Percentiles rank a stretch among this genome's conserved stretches.
phyloP scores from a whole-genome alignment of 2,113 vertebrate genomes.

The Epinephelus cyanopodus region DNA sequence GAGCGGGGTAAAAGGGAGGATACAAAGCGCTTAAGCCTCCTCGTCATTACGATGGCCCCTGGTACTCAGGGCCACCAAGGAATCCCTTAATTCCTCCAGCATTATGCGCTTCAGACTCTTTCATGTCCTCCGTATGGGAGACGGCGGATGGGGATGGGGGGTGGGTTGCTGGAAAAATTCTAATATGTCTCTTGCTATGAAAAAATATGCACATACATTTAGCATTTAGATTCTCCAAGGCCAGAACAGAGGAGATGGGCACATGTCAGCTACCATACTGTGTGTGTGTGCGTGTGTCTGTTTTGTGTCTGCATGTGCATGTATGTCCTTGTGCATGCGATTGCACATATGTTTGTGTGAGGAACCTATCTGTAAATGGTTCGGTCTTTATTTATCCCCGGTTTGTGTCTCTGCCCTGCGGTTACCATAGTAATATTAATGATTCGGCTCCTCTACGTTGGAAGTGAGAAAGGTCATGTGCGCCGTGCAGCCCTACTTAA shows the following conservation, averaged over 20 bases:
- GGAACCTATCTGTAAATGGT: conserved; percentile 89
- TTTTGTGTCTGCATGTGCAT: conserved; percentile 79
- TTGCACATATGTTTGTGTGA: conserved; percentile 81
- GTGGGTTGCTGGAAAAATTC: conserved; percentile 90
- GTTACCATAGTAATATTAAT: conserved; percentile 82
- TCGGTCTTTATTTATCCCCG: conserved; percentile 90
- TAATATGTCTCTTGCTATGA: conserved; percentile 94
- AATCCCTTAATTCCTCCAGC: conserved; percentile 95
- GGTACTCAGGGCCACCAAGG: conserved; percentile 91
- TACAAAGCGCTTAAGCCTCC: conserved; percentile 90
- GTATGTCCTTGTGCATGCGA: conserved; percentile 86
- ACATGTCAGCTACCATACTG: conserved; percentile 87
- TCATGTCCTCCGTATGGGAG: conserved; percentile 90
- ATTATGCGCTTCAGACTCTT: conserved; percentile 98
- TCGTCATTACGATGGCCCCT: conserved; percentile 93
- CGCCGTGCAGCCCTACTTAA: conserved; percentile 73
- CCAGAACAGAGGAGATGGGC: conserved; percentile 92
- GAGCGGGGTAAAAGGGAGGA: conserved; percentile 59
- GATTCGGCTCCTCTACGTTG: conserved; percentile 66
- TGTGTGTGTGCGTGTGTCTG: conserved; percentile 86
- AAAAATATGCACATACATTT: conserved; percentile 99
- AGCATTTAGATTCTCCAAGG: conserved; percentile 95
- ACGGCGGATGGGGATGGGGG: conserved; percentile 77
- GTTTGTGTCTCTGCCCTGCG: conserved; percentile 88
- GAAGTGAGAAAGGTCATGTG: conserved; percentile 82